Evolutionary conservation across 2,797 vertebrate species (phyloP).

Genomic region (Neosilurus mollespiculum): DNA sequence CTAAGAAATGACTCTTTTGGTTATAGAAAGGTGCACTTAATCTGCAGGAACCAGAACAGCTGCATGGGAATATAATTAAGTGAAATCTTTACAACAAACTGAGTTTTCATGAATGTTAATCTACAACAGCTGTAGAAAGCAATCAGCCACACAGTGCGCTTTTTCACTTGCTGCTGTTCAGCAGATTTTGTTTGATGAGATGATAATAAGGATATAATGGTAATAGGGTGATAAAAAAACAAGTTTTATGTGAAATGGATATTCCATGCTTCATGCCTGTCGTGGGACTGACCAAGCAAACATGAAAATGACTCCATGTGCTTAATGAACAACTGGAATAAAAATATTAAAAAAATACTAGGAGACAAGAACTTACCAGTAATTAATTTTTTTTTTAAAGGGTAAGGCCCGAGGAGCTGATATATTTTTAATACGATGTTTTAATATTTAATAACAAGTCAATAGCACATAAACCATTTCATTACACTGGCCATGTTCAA

Average conservation of each 20-base stretch:
- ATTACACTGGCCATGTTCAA: not conserved
- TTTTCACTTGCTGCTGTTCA: conserved; percentile 13
- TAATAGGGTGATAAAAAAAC: conserved; percentile 32
- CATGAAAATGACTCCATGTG: not conserved
- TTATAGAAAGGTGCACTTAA: not conserved
- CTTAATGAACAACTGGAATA: not conserved
- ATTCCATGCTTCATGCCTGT: conserved; percentile 5
- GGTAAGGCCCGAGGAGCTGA: no score
- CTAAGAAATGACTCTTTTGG: not conserved
- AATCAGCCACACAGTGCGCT: not conserved
- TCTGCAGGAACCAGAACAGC: not conserved
- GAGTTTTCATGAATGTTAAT: conserved; percentile 9
- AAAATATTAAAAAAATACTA: not conserved
- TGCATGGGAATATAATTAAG: not conserved
- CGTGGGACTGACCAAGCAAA: not conserved
- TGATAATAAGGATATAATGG: conserved; percentile 8
- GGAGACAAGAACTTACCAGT: not conserved
- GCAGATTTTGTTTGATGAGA: conserved; percentile 18
- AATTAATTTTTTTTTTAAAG: not conserved
- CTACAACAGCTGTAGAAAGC: conserved; percentile 17
- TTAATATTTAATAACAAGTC: not conserved
- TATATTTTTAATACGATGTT: not conserved
- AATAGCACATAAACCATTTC: not conserved
- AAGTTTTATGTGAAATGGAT: conserved; percentile 3
- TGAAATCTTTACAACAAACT: not conserved